These are phyloP conservation scores for Strix uralensis DNA, from an alignment of 2,113 vertebrate species.

Conservation along the genomic window DNA sequence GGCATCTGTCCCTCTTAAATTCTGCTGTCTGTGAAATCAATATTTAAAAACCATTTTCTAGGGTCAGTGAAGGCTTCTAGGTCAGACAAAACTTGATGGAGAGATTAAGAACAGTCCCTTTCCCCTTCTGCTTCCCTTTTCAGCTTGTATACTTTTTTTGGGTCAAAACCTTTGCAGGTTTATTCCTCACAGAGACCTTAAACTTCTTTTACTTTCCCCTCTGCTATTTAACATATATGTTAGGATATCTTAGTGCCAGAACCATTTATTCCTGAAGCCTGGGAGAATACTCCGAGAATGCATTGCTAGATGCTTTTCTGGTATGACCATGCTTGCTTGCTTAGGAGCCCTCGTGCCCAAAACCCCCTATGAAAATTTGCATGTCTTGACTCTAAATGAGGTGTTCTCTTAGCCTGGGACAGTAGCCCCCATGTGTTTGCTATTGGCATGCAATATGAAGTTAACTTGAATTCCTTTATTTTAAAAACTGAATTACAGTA, in stretches of 20 bases:
- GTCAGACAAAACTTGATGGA: not conserved
- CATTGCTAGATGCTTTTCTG: not conserved
- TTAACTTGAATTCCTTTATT: not conserved
- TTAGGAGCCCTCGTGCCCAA: not conserved
- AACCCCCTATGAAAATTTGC: not conserved
- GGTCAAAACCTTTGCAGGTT: not conserved
- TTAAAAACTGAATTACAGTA: not conserved
- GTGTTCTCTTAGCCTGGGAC: not conserved
- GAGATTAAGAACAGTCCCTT: not conserved
- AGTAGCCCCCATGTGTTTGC: fast-evolving
- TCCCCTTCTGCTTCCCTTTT: not conserved
- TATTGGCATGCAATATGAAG: not conserved
- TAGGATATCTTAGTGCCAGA: not conserved
- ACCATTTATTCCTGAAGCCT: not conserved
- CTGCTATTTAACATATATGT: not conserved
- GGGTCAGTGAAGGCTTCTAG: not conserved
- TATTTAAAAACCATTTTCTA: not conserved
- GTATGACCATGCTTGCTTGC: not conserved
- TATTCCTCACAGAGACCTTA: not conserved
- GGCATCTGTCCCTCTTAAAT: not conserved
- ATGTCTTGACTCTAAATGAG: not conserved
- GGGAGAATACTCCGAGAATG: not conserved
- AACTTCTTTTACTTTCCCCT: not conserved
- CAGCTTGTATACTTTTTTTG: not conserved
- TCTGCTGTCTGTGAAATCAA: not conserved